Conservation (phyloP, 2,113 vertebrate species). For the Chaetodon trifascialis region DNA sequence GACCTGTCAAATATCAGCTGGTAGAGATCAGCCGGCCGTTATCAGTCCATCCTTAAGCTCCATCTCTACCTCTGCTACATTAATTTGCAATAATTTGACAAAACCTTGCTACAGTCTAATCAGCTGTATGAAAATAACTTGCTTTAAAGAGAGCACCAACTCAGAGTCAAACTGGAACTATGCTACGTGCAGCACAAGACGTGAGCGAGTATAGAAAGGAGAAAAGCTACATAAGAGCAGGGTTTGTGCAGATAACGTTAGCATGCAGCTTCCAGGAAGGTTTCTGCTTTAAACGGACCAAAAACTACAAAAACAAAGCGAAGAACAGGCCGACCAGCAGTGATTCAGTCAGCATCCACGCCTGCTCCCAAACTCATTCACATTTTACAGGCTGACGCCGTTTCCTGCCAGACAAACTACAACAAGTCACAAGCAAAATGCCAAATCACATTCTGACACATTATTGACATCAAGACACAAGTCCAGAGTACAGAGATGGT, state of each 20-base stretch:
- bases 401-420: not conserved
- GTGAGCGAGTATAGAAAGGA: conserved; percentile 20
- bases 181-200: conserved; percentile 27
- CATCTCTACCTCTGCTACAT: not conserved
- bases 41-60: not conserved
- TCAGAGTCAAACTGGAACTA: not conserved
- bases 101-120: not conserved
- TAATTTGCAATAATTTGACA: not conserved
- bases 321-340: no score
- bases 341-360: not conserved
- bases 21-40: not conserved
- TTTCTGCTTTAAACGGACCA: no score
- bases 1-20: no score
- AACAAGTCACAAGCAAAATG: not conserved
- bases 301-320: no score
- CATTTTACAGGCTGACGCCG: not conserved
- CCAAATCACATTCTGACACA: not conserved
- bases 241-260: not conserved
- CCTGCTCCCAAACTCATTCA: not conserved
- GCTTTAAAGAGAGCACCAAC: not conserved
- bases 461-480: not conserved
- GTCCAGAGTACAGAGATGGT: not conserved
- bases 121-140: conserved; percentile 2
- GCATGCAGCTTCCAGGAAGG: conserved; percentile 57
- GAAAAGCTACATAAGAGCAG: conserved; percentile 18